Percentiles rank a stretch among this genome's conserved stretches.
Evolutionary conservation across 2,113 vertebrate species (phyloP).

Genomic region (Cyprinus carpio): DNA sequence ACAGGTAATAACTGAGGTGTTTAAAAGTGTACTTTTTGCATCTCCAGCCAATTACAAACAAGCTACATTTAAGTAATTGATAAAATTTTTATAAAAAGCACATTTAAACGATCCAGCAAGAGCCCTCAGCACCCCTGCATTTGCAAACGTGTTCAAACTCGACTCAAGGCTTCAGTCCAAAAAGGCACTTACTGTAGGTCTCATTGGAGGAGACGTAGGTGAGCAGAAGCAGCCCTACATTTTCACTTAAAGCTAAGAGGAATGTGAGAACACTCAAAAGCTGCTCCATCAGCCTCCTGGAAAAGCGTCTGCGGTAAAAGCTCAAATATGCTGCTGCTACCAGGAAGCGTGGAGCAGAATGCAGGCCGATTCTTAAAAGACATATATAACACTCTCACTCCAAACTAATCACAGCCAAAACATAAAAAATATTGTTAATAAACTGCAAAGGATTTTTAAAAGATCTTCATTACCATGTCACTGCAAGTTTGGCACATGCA

Average conservation of each 20-base stretch:
- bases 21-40: neutral
- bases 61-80: neutral
- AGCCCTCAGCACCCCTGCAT: neutral
- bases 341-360: conserved; percentile 87
- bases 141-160: neutral
- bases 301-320: conserved; percentile 81
- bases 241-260: conserved; percentile 79
- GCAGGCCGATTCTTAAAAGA: conserved; percentile 89
- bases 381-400: conserved; percentile 91
- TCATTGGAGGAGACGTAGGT: conserved; percentile 92
- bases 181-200: conserved; percentile 80
- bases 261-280: conserved; percentile 77
- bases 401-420: too few relatives aligned
- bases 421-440: too few relatives aligned
- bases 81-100: neutral
- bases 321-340: conserved; percentile 83
- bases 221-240: conserved; percentile 85
- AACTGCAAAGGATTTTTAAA: conserved; percentile 67
- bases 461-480: neutral
- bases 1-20: neutral
- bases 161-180: neutral
- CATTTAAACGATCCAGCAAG: neutral
- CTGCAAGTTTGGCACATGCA: neutral
- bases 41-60: neutral
- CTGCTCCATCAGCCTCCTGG: conserved; percentile 68